Conservation (phyloP, 2,797 vertebrate genomes). For the Dryobates pubescens region DNA sequence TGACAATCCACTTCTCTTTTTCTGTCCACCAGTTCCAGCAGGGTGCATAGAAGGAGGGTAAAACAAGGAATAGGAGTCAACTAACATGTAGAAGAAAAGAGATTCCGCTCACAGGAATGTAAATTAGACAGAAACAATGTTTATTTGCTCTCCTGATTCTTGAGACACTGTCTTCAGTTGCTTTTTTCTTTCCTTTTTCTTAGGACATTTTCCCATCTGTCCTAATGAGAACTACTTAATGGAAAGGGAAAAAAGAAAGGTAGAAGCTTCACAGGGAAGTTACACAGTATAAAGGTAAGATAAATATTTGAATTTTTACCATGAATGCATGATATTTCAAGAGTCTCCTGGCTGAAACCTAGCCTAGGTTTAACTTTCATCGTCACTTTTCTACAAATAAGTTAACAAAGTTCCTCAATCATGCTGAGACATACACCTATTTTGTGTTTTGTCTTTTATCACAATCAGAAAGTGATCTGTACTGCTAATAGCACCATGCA, state of each 20-base stretch:
- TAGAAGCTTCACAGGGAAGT: not conserved
- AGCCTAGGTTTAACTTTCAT: not conserved
- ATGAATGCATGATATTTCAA: not conserved
- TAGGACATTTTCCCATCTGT: not conserved
- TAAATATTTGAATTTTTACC: not conserved
- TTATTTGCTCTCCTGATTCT: not conserved
- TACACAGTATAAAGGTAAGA: not conserved
- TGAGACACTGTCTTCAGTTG: not conserved
- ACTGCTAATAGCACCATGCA: not conserved
- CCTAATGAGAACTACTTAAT: not conserved
- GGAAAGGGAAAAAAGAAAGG: not conserved
- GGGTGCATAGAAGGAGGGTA: not conserved
- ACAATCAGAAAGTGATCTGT: not conserved
- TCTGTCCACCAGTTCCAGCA: not conserved
- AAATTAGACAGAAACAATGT: not conserved
- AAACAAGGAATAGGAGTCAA: not conserved
- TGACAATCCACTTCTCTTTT: not conserved
- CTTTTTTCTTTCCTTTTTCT: not conserved
- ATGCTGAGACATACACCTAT: not conserved
- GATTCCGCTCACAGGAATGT: not conserved
- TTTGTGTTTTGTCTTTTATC: not conserved
- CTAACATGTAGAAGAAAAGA: not conserved
- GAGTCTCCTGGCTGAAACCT: not conserved
- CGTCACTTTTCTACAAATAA: not conserved
- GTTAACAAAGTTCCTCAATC: not conserved